Base-by-base conservation (phyloP, 2,113 vertebrate genomes). In the Tragulus kanchil region DNA sequence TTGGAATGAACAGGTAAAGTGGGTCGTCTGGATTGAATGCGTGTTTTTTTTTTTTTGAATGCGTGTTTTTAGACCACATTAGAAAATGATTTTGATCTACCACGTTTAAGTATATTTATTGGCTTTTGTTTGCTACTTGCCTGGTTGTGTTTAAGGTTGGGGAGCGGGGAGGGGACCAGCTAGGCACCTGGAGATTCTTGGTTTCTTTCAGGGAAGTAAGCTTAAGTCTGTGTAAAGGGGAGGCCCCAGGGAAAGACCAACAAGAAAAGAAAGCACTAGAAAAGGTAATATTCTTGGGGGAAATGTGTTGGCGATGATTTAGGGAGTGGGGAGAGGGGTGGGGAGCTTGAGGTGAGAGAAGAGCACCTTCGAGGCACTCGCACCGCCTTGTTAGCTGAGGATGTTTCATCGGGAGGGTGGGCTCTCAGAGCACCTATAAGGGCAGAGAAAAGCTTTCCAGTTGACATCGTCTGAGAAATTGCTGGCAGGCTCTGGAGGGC, bases 401-500 rank as follows among this genome's bases (percentile, higher is more conserved):
- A 45, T 50, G 17, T 48, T 71, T 45, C 9, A 59, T 58, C 16
- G 16, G 83, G 10, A 89, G 56, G 45, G 26, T 8, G 17, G 26
- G 25, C 14, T 58, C 14, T 83, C 45, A 11, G 62, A 59, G 52
- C 23, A 42, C 75, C 56, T 98, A 98, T 6, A 98, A 75, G 67
- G 97, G 97, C 93, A 95, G 75, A 58, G 50, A 15, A 15, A 98
- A 28, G 50, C 92, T 95, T 81, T 52, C 92, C 64, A 97, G 92
- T 11, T 97, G 97, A 84, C 98, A 98, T 62, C 45, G 89, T 52
- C 92, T 97, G 89, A 98, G 96, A 93, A 98, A 98, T 52, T 96
- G 61, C 54, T 90, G 91, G 93, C 97, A 98, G 92, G 93, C 90
- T 94, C 54, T 97, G 83, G 56, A 84, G 42, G 8, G 79, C 84